Evolutionary conservation across 2,113 vertebrate species (phyloP), one percentile per base, ranked within the genome.

Genomic region (Seriola dumerili): DNA sequence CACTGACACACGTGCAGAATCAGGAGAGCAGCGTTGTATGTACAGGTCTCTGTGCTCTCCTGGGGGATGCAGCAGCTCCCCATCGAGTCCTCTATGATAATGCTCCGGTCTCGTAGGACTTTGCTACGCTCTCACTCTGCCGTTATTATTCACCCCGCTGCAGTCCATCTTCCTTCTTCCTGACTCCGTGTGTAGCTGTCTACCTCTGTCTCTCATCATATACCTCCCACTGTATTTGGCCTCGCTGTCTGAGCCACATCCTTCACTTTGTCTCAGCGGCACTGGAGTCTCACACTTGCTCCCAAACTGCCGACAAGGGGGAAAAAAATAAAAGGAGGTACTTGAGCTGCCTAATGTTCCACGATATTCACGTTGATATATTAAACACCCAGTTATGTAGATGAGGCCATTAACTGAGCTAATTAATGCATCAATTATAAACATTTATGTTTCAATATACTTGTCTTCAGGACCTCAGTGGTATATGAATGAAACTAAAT

Each of bases 141-240:
- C 25, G 62, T 74, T 88, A 86, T 84, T 77, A 89, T 85, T 81
- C 85, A 85, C 36, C 63, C 55, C 25, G 21, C 55, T 57, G 32
- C 72, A 69, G 65, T 84, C 87, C 83, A 58, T 79, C 84, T 65
- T 71, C 65, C 67, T 52, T 64, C 74, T 48, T 58, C 55, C 66
- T 17, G 58, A 23, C 67, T 86, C 78, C 61, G 80, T 77, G 78
- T 78, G 63, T 65, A 66, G 66, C 85, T 82, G 68, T 52, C 76
- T 84, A 36, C 59, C 66, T 70, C 75, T 25, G 76, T 75, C 21
- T 79, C 66, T 82, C 84, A 85, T 91, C 81, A 80, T 44, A 81
- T 32, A 67, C 81, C 79, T 88, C 88, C 88, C 64, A 70, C 86
- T 86, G 76, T 69, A 83, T 87, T 80, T 59, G 72, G 83, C 83